These are phyloP conservation scores for Nemurella pictetii DNA, from an alignment of 2,888 invertebrate species.

Conservation along the genomic window DNA sequence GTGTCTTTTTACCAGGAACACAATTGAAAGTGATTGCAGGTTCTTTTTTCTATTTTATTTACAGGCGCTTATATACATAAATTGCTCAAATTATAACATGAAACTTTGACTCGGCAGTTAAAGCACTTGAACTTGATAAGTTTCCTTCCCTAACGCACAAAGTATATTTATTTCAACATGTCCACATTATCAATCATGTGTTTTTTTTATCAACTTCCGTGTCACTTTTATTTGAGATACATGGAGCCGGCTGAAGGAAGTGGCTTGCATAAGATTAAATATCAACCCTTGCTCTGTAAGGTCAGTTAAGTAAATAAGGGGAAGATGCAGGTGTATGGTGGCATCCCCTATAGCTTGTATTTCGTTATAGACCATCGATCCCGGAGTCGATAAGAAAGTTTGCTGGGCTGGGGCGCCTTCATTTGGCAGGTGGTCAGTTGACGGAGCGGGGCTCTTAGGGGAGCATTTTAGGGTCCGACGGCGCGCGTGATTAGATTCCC, in stretches of 20 bases:
- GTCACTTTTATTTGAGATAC: not conserved
- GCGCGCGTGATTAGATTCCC: constrained; percentile 14
- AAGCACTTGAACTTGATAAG: too few species aligned
- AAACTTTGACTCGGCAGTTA: too few species aligned
- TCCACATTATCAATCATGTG: not conserved
- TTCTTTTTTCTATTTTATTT: too few species aligned
- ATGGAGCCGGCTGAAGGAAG: not conserved
- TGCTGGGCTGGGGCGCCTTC: not conserved
- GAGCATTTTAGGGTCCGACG: not conserved
- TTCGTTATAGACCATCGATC: not conserved
- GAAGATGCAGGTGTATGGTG: not conserved
- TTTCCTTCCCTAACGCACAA: too few species aligned
- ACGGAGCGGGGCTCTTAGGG: not conserved
- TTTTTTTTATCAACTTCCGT: not conserved
- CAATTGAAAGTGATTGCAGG: not conserved
- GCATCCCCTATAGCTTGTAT: not conserved
- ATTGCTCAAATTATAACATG: too few species aligned
- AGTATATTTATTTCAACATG: too few species aligned
- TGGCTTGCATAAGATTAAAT: not conserved
- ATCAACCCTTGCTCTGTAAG: not conserved
- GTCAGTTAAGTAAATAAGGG: not conserved
- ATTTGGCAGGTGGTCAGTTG: not conserved
- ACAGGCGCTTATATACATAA: too few species aligned
- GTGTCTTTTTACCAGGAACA: too few species aligned
- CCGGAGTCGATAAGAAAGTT: not conserved